Conservation (phyloP, 1,140 invertebrate genomes). For the Zaprionus camerounensis region DNA sequence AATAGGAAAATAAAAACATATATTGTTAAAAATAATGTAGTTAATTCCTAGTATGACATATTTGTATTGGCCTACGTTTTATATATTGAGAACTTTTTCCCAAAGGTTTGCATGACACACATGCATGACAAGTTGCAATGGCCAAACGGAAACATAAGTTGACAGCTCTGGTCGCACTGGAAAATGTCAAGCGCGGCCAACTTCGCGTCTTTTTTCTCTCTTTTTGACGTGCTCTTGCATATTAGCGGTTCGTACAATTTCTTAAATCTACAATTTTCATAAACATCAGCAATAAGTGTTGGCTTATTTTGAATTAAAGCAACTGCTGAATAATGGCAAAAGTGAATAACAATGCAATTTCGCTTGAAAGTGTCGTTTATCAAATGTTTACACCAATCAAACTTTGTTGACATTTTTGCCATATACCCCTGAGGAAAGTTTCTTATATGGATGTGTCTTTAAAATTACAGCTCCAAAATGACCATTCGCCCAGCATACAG, state of each 20-base stretch:
- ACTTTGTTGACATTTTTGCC: slow-evolving; percentile 61
- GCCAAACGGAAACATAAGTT: slow-evolving; percentile 40
- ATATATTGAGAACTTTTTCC: not conserved
- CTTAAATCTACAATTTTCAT: slow-evolving; percentile 57
- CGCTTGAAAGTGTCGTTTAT: not conserved
- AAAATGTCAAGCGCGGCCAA: slow-evolving; percentile 54
- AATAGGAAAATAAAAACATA: not conserved
- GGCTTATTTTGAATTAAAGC: slow-evolving; percentile 18
- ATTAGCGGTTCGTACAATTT: slow-evolving; percentile 70
- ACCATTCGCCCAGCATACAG: slow-evolving; percentile 94
- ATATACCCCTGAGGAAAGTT: slow-evolving; percentile 2
- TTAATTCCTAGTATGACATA: not conserved
- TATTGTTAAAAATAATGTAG: not conserved
- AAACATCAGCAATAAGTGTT: slow-evolving; percentile 36
- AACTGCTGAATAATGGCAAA: not conserved
- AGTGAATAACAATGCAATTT: slow-evolving; percentile 25
- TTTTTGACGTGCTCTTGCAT: slow-evolving; percentile 77
- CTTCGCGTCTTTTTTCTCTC: slow-evolving; percentile 69
- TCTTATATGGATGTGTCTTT: slow-evolving; percentile 9
- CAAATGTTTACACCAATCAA: slow-evolving; percentile 22
- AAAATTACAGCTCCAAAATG: slow-evolving; percentile 86
- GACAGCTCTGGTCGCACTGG: slow-evolving; percentile 26
- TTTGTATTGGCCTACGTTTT: not conserved
- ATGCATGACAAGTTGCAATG: slow-evolving; percentile 7
- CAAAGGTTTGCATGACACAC: not conserved